Conservation (phyloP, 2,888 invertebrate genomes). For the Cynaeus angustus region DNA sequence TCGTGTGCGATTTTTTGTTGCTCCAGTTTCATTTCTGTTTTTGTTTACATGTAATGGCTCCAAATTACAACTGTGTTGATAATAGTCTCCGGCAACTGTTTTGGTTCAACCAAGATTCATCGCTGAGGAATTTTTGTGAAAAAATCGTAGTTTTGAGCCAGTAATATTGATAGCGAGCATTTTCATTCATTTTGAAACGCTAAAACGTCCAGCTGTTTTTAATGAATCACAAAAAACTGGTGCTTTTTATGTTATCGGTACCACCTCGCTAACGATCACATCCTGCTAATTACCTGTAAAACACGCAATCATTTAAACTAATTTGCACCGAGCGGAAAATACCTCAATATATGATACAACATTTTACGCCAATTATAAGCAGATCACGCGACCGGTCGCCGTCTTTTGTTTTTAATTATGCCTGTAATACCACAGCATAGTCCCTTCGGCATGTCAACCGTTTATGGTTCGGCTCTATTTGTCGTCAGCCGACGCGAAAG, state of each 20-base stretch:
- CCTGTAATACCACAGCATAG: background rate
- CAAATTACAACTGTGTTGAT: too few species aligned
- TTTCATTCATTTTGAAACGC: too few species aligned
- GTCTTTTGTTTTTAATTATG: slow-evolving; percentile 16
- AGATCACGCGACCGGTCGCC: slow-evolving; percentile 5
- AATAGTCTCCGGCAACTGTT: too few species aligned
- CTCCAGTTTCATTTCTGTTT: too few species aligned
- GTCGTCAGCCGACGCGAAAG: slow-evolving; percentile 13
- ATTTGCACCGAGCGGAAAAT: slow-evolving; percentile 31
- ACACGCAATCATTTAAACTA: slow-evolving; percentile 21
- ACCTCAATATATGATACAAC: slow-evolving; percentile 5
- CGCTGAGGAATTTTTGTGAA: too few species aligned
- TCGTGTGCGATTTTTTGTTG: too few species aligned
- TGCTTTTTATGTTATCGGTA: background rate
- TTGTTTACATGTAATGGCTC: too few species aligned
- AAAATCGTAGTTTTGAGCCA: too few species aligned
- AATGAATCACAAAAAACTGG: too few species aligned
- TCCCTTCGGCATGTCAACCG: background rate
- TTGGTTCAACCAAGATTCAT: too few species aligned
- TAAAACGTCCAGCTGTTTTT: too few species aligned
- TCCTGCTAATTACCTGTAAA: slow-evolving; percentile 15
- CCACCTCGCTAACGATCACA: background rate
- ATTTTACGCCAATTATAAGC: slow-evolving; percentile 19
- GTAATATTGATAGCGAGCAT: too few species aligned
- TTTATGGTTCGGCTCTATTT: slow-evolving; percentile 8